A percentile compares a stretch with the other conserved stretches of the same genome.
phyloP scores from a whole-genome alignment of 2,888 invertebrate species.

The Drosophila mercatorum region DNA sequence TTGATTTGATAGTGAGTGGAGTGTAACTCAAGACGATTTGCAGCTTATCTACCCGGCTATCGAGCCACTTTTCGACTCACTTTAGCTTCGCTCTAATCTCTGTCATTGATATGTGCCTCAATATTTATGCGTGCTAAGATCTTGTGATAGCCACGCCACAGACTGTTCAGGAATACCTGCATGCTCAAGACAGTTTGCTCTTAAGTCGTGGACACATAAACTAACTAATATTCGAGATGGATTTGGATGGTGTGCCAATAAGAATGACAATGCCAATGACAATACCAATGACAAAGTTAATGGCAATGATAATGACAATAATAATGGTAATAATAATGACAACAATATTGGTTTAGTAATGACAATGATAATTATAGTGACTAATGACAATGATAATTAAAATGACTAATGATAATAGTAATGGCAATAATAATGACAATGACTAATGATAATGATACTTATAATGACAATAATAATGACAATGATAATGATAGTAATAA shows the following conservation, averaged over 20 bases:
- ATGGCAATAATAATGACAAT: background rate
- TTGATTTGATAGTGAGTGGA: slow-evolving; percentile 35
- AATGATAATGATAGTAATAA: too few relatives aligned
- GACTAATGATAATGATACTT: background rate
- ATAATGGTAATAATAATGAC: too few relatives aligned
- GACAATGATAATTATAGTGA: too few relatives aligned
- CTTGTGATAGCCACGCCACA: slow-evolving; percentile 10
- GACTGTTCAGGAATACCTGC: background rate
- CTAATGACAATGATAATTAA: too few relatives aligned
- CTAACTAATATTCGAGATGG: background rate
- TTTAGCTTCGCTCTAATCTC: slow-evolving; percentile 17
- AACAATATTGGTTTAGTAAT: too few relatives aligned
- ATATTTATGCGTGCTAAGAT: slow-evolving; percentile 30
- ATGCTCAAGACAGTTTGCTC: background rate
- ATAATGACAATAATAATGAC: background rate
- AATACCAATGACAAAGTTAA: background rate
- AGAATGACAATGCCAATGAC: too few relatives aligned
- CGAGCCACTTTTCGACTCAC: slow-evolving; percentile 56
- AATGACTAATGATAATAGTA: too few relatives aligned
- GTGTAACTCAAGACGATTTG: slow-evolving; percentile 29
- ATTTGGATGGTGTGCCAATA: too few relatives aligned
- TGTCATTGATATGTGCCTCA: slow-evolving; percentile 20
- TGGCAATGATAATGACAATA: background rate
- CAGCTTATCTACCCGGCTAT: slow-evolving; percentile 51
- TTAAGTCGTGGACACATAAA: background rate